phyloP scores from a whole-genome alignment of 2,797 vertebrate species.

The Capromys pilorides region DNA sequence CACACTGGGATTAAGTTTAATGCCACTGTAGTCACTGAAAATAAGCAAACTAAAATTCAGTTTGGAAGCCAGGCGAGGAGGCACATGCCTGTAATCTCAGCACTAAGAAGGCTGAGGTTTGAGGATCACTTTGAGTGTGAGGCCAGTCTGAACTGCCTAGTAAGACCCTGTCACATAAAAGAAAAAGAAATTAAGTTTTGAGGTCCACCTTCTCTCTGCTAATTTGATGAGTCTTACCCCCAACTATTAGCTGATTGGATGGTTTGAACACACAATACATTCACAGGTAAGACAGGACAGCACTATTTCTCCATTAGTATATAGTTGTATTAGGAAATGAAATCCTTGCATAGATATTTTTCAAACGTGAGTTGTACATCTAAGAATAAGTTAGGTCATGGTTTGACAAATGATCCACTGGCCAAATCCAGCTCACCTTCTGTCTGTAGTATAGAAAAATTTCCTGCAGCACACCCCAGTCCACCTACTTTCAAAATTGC shows the following conservation, averaged over 20 bases:
- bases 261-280: background rate
- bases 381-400: background rate
- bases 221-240: background rate
- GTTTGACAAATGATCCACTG: background rate
- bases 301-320: background rate
- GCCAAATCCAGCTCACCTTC: background rate
- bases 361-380: background rate
- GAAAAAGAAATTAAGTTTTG: background rate
- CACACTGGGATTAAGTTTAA: background rate
- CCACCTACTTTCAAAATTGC: background rate
- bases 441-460: background rate
- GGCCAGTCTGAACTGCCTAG: background rate
- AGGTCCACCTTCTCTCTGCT: background rate
- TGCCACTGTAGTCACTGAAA: background rate
- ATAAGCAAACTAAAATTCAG: background rate
- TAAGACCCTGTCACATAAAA: background rate
- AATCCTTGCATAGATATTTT: background rate
- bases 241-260: background rate
- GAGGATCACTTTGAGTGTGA: background rate
- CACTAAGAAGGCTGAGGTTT: background rate
- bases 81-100: background rate
- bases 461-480: background rate
- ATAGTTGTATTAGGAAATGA: background rate
- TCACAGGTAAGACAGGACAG: background rate
- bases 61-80: background rate